A percentile compares a stretch with the other conserved stretches of the same genome.
phyloP scores from a whole-genome alignment of 2,888 invertebrate genomes.

The Epirrita christyi region DNA sequence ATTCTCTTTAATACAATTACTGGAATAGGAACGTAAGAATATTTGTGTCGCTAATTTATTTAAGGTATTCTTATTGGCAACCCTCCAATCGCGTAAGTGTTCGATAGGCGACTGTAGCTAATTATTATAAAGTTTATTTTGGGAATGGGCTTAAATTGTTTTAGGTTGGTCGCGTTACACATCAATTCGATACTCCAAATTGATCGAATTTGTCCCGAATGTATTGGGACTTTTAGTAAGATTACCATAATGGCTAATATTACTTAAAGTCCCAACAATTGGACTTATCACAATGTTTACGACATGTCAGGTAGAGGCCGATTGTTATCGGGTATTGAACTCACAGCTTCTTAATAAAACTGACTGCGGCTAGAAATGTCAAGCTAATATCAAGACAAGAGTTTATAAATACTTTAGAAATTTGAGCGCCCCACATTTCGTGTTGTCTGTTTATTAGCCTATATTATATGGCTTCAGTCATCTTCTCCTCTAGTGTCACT shows the following conservation, averaged over 20 bases:
- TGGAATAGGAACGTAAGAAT: conserved; percentile 11
- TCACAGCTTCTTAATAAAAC: not conserved
- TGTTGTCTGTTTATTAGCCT: no score
- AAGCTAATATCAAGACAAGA: conserved; percentile 1
- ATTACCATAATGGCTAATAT: no score
- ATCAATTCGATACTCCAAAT: not conserved
- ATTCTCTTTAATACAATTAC: conserved; percentile 25
- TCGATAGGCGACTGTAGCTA: conserved; percentile 28
- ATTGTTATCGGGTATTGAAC: conserved; percentile 20
- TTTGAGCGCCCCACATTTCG: no score
- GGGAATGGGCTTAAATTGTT: conserved; percentile 19
- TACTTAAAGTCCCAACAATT: not conserved
- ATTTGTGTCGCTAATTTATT: conserved; percentile 30
- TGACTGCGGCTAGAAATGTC: conserved; percentile 1
- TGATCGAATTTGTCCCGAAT: conserved; percentile 3
- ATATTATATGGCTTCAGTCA: no score
- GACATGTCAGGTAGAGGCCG: not conserved
- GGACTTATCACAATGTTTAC: conserved; percentile 3
- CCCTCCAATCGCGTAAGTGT: conserved; percentile 30
- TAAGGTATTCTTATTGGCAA: conserved; percentile 33
- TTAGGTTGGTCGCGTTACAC: not conserved
- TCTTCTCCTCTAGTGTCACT: no score
- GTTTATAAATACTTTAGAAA: not conserved
- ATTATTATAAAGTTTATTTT: conserved; percentile 34
- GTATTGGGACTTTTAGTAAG: not conserved